Conservation (phyloP, 2,113 vertebrate species). For the Salvelinus sp. region DNA sequence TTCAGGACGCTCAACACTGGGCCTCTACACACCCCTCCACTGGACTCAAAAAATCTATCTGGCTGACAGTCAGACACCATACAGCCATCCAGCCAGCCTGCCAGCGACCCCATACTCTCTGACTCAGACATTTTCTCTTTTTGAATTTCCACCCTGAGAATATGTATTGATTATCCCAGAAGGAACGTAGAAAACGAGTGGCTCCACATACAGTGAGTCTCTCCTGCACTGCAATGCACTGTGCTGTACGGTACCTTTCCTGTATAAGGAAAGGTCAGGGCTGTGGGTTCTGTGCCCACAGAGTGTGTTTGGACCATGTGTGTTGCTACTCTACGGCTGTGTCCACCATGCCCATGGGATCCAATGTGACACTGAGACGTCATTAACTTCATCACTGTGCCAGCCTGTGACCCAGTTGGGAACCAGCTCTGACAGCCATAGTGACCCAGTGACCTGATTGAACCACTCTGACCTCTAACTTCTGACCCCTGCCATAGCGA, state of each 20-base stretch:
- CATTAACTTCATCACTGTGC: slow-evolving; percentile 71
- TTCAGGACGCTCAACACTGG: slow-evolving; percentile 49
- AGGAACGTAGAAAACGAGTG: slow-evolving; percentile 56
- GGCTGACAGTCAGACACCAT: slow-evolving; percentile 31
- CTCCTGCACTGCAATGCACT: slow-evolving; percentile 42
- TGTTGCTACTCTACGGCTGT: slow-evolving; percentile 44
- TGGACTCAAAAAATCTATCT: slow-evolving; percentile 31
- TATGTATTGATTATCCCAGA: slow-evolving; percentile 50
- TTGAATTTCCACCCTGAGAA: slow-evolving; percentile 43
- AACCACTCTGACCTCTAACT: slow-evolving; percentile 40
- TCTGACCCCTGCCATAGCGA: slow-evolving; percentile 64
- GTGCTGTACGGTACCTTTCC: slow-evolving; percentile 45
- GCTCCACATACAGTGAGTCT: slow-evolving; percentile 46
- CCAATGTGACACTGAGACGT: slow-evolving; percentile 65
- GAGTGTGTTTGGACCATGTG: slow-evolving; percentile 32
- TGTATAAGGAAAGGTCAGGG: slow-evolving; percentile 59
- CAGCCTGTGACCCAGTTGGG: slow-evolving; percentile 59
- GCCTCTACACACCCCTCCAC: slow-evolving; percentile 42
- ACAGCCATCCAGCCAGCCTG: slow-evolving; percentile 25
- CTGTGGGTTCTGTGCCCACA: slow-evolving; percentile 48
- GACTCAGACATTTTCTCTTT: slow-evolving; percentile 33
- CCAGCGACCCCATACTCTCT: neutral
- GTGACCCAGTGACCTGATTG: slow-evolving; percentile 36
- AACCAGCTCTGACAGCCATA: slow-evolving; percentile 71
- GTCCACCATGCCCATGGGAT: slow-evolving; percentile 50